Base-by-base conservation (phyloP, 2,888 invertebrate genomes). In the Synanthedon formicaeformis region DNA sequence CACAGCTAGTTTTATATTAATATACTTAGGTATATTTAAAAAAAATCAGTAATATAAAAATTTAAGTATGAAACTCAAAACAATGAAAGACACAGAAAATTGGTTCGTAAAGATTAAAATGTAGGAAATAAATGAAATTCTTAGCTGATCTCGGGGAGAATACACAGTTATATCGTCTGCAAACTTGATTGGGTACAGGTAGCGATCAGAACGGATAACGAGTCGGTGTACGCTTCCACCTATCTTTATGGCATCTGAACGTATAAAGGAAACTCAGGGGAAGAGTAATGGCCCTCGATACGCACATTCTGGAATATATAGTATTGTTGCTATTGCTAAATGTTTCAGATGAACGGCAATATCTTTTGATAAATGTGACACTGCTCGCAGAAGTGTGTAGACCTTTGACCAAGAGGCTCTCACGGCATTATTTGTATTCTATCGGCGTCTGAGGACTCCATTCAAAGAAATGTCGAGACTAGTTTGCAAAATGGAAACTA, bases 171-270 rank as follows among this genome's bases (percentile, higher is more conserved):
- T 71, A 75, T 68, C 66, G 69, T 67, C 67, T 59, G 56, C 60
- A 71, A 71, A 73, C 71, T 75, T 70, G 71, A 75, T 74, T 73
- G 66, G 64, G 60, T 70, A 73, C 73, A 76, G 73, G 76, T 75
- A 74, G 69, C 70, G 78, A 80, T 81, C 74, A 71, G 66, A 63
- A 55, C 56, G 66, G 75, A 78, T 78, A 78, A 71, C 73, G 66
- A 65, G 69, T 65, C 64, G 65, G 67, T 73, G 60, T 61, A 66
- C 71, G 71, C 69, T 67, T 59, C 64, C 67, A 66, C 65, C 67
- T 81, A 82, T 81, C 82, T 83, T 81, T 80, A 82, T 79, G 72
- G 78, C 78, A 81, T 81, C 81, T 72, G 67, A 73, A 73, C 78
- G 73, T 78, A 76, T 81, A 79, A 80, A 81, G 81, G 78, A 78